Evolutionary conservation across 2,888 invertebrate genomes (phyloP), one percentile per base, ranked within the genome.

Genomic region (Zootermopsis nevadensis): DNA sequence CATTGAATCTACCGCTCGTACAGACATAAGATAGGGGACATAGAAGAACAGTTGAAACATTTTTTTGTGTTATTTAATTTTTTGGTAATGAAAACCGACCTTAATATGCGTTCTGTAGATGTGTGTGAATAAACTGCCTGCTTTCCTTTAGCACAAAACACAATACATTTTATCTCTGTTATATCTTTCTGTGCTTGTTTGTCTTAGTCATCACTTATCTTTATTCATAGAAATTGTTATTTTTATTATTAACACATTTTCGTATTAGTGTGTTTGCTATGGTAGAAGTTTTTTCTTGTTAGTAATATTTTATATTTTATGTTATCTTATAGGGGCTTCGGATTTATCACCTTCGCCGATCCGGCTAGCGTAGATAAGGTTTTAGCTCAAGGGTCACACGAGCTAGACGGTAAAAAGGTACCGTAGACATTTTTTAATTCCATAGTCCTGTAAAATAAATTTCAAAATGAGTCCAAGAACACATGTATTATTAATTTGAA

Each of bases 381-480:
- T 91, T 95, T 99, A 93, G 96, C 97, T 90, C 97, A 97, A 93
- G 96, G 97, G 91, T 97, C 97, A 91, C 99, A 99, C 92, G 98
- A 99, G 93, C 94, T 99, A 93, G 99, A 99, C 92, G 98, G 98
- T 90, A 99, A 99, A 95, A 98, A 98, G 97, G 99, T 99, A 93
- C 83, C 83, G 86, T 86, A 86, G 84, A 84, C 83, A 82, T 38
- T 80, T 85, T 84, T 84, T 83, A 83, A 80, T 84, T 79, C 81
- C 82, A 67, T 83, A 83, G 53, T 81, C 82, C 76, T 81, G 55
- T 81, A 72, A 81, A 74, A 48, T 76, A 24, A 67, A 27, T 38
- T 10, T 74, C 24, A 30, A 48, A 77, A 33, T 79, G 53, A 30
- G 42, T 79, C 31, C 22, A 24, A 55, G 60, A 55, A 30, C 7